Evolutionary conservation across 2,888 invertebrate species (phyloP).

Genomic region (Xanthorhoe designata): DNA sequence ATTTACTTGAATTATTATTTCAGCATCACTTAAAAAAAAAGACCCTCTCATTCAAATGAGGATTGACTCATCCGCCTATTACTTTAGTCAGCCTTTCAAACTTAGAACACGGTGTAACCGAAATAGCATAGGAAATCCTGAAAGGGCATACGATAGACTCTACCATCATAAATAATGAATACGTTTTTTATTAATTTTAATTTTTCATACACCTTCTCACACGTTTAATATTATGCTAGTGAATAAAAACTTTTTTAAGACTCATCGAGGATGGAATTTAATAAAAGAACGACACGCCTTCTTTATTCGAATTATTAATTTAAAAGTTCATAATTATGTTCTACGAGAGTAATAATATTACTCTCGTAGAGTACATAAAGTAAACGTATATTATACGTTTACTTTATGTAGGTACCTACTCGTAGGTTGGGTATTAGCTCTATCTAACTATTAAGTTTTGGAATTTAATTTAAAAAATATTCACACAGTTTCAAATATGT

Average conservation of each 20-base stretch:
- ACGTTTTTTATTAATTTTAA: not conserved
- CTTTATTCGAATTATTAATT: no score
- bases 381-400: no score
- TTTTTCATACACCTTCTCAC: no score
- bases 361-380: no score
- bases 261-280: not conserved
- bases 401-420: no score
- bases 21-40: not conserved
- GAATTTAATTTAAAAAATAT: not conserved
- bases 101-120: conserved; percentile 6
- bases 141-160: not conserved
- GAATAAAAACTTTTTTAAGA: no score
- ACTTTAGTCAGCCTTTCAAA: conserved; percentile 6
- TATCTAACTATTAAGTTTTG: no score
- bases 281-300: not conserved
- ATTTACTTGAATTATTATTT: not conserved
- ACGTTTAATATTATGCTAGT: not conserved
- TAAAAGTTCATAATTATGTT: no score
- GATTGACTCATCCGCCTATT: conserved; percentile 17
- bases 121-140: conserved; percentile 11
- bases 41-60: not conserved
- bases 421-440: no score
- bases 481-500: not conserved
- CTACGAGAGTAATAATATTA: no score
- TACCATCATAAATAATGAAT: not conserved